phyloP scores from a whole-genome alignment of 2,797 vertebrate genomes.

The Sebastes itinus region DNA sequence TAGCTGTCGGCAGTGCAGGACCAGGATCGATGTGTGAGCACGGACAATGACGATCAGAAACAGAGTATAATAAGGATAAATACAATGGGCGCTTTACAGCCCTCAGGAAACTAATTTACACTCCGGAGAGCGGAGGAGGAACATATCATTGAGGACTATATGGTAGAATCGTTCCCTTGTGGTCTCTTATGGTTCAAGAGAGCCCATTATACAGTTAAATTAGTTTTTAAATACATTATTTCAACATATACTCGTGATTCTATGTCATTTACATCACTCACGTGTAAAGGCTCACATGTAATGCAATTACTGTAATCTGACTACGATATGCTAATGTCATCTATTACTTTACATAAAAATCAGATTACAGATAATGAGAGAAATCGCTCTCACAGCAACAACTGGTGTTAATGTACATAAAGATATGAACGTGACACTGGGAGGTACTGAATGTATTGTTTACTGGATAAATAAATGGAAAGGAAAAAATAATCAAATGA shows the following conservation, averaged over 20 bases:
- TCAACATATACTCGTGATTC: not conserved
- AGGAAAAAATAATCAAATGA: not conserved
- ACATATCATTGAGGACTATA: not conserved
- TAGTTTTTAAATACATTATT: conserved; percentile 40
- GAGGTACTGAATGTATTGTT: too few species aligned
- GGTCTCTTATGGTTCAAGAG: conserved; percentile 2
- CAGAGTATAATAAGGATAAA: conserved; percentile 23
- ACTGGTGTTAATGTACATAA: not conserved
- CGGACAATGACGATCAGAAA: not conserved
- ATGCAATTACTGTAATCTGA: conserved; percentile 22
- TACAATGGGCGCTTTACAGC: conserved; percentile 1
- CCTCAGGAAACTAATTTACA: conserved; percentile 35
- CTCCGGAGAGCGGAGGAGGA: conserved; percentile 12
- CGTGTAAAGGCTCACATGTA: not conserved
- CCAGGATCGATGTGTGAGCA: not conserved
- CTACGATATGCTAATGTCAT: not conserved
- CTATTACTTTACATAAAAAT: conserved; percentile 6
- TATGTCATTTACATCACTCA: not conserved
- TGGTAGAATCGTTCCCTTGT: not conserved
- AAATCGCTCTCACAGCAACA: not conserved
- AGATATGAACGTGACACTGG: not conserved
- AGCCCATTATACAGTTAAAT: conserved; percentile 48
- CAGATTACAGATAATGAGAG: not conserved
- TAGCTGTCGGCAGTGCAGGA: not conserved
- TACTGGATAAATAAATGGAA: not conserved